phyloP scores from a whole-genome alignment of 2,113 vertebrate genomes.

The Anser brachyrhynchus region DNA sequence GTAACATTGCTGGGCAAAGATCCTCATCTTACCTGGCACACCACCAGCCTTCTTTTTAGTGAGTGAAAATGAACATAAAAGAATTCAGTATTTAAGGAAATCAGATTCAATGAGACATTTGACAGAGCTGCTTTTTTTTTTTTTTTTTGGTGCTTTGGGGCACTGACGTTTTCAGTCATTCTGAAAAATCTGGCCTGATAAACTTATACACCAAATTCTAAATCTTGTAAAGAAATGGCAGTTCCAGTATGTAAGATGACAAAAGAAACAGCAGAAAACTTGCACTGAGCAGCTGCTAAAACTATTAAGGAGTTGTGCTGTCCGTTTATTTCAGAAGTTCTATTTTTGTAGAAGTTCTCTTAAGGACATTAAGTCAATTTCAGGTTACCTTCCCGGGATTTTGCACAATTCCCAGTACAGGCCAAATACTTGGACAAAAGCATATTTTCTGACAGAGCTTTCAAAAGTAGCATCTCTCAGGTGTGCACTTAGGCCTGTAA shows the following conservation, averaged over 20 bases:
- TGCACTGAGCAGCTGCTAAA: background rate
- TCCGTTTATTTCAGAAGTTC: background rate
- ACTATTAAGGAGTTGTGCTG: background rate
- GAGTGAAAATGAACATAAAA: background rate
- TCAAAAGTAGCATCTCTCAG: background rate
- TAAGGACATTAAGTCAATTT: rapidly evolving
- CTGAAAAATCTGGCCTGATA: background rate
- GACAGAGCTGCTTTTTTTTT: background rate
- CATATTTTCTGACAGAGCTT: background rate
- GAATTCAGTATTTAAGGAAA: background rate
- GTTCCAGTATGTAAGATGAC: background rate
- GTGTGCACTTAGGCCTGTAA: background rate
- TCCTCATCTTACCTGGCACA: background rate
- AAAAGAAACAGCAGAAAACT: background rate
- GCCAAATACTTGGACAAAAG: background rate
- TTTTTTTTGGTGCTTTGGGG: background rate
- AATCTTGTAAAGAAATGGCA: background rate
- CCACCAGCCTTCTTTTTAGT: background rate
- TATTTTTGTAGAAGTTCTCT: background rate
- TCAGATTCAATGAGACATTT: background rate
- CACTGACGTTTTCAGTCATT: background rate
- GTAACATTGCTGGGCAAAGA: background rate
- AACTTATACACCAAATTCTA: background rate
- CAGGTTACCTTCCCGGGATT: background rate
- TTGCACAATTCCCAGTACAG: background rate